Evolutionary conservation across 1,140 invertebrate genomes (phyloP).

Genomic region (Teleogryllus occipitalis): DNA sequence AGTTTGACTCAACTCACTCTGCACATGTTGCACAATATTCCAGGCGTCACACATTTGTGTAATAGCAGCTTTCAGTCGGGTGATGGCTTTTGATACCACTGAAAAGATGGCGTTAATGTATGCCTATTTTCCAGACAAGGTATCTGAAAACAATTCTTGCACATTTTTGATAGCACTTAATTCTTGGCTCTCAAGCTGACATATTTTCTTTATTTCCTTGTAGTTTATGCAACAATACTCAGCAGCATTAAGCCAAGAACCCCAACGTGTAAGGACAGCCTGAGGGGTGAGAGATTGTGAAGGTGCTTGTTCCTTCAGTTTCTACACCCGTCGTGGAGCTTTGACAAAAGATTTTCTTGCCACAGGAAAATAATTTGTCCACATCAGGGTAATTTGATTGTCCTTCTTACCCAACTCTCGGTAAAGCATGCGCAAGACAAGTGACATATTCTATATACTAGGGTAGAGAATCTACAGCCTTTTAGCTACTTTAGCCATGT

Average conservation of each 20-base stretch:
- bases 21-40: too few relatives aligned
- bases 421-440: too few relatives aligned
- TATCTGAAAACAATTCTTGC: not conserved
- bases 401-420: too few relatives aligned
- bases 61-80: not conserved
- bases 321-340: not conserved
- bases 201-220: not conserved
- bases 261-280: not conserved
- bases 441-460: too few relatives aligned
- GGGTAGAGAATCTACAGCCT: too few relatives aligned
- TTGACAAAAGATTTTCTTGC: not conserved
- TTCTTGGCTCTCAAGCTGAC: not conserved
- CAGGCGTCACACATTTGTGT: not conserved
- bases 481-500: too few relatives aligned
- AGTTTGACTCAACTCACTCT: too few relatives aligned
- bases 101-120: not conserved
- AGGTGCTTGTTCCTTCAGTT: not conserved
- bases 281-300: not conserved
- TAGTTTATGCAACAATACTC: not conserved
- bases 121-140: constrained; percentile 1
- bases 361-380: too few relatives aligned
- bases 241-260: not conserved
- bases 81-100: not conserved
- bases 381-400: too few relatives aligned
- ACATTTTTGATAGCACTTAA: not conserved